Conservation (phyloP, 2,888 invertebrate genomes). For the Perithous albicinctus region DNA sequence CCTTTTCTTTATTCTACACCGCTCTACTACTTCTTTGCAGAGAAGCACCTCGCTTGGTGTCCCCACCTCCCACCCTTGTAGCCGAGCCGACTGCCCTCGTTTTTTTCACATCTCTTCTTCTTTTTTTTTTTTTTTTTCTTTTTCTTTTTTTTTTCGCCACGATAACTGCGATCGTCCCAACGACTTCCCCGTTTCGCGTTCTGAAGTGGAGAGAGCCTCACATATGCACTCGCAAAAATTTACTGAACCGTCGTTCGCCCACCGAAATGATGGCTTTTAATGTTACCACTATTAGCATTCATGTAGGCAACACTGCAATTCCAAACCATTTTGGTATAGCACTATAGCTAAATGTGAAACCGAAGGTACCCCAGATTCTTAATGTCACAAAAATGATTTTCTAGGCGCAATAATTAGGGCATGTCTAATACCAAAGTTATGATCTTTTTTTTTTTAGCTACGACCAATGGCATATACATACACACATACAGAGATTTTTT, state of each 20-base stretch:
- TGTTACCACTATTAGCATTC: slow-evolving; percentile 6
- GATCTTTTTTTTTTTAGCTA: neutral
- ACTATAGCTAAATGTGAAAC: neutral
- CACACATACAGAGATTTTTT: neutral
- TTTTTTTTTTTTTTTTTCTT: slow-evolving; percentile 15
- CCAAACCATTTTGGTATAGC: neutral
- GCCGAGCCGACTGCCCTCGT: slow-evolving; percentile 51
- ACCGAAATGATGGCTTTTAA: slow-evolving; percentile 38
- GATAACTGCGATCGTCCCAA: slow-evolving; percentile 50
- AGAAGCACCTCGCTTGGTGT: slow-evolving; percentile 19
- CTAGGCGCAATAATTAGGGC: too few relatives aligned
- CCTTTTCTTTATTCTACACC: slow-evolving; percentile 52
- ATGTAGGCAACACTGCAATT: neutral
- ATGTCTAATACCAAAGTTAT: too few relatives aligned
- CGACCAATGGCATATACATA: too few relatives aligned
- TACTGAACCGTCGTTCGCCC: slow-evolving; percentile 23
- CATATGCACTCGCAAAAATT: slow-evolving; percentile 18
- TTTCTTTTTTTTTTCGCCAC: slow-evolving; percentile 18
- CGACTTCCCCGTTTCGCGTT: neutral
- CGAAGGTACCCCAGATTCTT: neutral
- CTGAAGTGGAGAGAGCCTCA: neutral
- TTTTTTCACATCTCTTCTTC: slow-evolving; percentile 37
- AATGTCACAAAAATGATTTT: neutral
- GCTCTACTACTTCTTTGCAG: slow-evolving; percentile 42
- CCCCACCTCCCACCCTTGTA: neutral